These are phyloP conservation scores for Ceryle rudis DNA, from an alignment of 2,797 vertebrate genomes.

Conservation along the genomic window DNA sequence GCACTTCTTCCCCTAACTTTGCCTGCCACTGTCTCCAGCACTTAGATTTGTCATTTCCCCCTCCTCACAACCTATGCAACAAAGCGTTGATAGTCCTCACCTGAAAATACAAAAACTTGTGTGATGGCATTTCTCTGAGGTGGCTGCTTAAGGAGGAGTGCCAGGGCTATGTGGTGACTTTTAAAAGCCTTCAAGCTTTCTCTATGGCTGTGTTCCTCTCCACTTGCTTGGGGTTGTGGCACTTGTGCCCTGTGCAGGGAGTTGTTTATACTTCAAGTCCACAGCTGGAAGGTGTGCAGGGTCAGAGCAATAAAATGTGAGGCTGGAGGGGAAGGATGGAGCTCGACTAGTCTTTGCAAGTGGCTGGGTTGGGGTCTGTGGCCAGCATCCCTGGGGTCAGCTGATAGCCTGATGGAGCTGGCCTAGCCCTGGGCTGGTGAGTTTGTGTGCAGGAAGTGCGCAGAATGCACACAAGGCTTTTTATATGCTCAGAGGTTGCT, in stretches of 20 bases:
- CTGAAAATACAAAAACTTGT: background rate
- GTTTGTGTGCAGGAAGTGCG: background rate
- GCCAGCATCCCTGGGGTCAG: background rate
- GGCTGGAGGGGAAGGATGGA: background rate
- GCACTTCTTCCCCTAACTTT: background rate
- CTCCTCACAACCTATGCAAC: background rate
- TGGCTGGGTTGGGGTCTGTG: background rate
- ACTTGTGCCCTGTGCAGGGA: background rate
- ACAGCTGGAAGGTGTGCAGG: background rate
- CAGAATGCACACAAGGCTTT: accelerated
- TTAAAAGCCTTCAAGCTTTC: background rate
- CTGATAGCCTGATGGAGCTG: background rate
- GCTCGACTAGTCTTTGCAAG: background rate
- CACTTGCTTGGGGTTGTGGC: accelerated
- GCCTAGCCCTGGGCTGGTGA: background rate
- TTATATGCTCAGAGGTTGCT: accelerated
- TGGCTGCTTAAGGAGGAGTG: background rate
- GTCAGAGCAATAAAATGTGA: background rate
- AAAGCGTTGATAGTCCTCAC: background rate
- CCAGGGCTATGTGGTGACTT: background rate
- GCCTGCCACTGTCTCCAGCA: accelerated
- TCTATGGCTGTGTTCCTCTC: background rate
- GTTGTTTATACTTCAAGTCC: background rate
- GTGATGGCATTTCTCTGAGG: background rate
- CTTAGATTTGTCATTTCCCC: background rate